Percentiles rank a stretch among this genome's conserved stretches.
These are phyloP conservation scores for Batillaria attramentaria DNA, from an alignment of 1,140 invertebrate species.

Conservation along the genomic window DNA sequence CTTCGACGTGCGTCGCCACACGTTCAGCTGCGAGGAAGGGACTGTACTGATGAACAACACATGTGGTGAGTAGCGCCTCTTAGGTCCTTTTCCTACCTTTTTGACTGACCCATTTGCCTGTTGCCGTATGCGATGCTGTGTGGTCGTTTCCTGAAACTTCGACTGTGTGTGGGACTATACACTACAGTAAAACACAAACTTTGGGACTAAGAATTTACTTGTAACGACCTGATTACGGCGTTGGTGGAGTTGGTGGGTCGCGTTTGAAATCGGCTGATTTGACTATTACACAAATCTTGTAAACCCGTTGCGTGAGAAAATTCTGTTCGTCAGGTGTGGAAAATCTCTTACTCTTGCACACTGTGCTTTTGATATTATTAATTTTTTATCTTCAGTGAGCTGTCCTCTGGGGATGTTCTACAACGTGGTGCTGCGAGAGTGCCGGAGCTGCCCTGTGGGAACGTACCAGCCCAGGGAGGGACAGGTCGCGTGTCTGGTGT, in stretches of 20 bases:
- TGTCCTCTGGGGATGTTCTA: constrained; percentile 96
- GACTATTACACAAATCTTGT: too few relatives aligned
- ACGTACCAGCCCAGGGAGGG: constrained; percentile 82
- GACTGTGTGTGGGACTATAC: too few relatives aligned
- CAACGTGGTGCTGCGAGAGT: constrained; percentile 87
- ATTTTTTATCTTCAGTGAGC: constrained; percentile 79
- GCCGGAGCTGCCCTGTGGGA: constrained; percentile 90
- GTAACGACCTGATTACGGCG: too few relatives aligned
- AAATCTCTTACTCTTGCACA: not conserved
- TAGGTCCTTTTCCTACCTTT: too few relatives aligned
- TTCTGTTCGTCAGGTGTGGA: not conserved
- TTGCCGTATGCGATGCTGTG: too few relatives aligned
- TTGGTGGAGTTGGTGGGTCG: too few relatives aligned
- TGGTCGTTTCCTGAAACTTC: too few relatives aligned
- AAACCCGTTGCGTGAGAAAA: not conserved
- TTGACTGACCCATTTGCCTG: too few relatives aligned
- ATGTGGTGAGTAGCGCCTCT: constrained; percentile 70
- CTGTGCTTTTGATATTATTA: not conserved
- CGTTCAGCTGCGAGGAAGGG: constrained; percentile 70
- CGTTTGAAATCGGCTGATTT: too few relatives aligned
- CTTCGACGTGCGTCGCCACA: constrained; percentile 57
- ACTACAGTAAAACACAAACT: too few relatives aligned
- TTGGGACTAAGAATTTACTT: too few relatives aligned
- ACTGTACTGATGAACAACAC: constrained; percentile 65
- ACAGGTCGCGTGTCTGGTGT: constrained; percentile 75